These are phyloP conservation scores for Trimorus sp. DNA, from an alignment of 2,888 invertebrate genomes.

Conservation along the genomic window DNA sequence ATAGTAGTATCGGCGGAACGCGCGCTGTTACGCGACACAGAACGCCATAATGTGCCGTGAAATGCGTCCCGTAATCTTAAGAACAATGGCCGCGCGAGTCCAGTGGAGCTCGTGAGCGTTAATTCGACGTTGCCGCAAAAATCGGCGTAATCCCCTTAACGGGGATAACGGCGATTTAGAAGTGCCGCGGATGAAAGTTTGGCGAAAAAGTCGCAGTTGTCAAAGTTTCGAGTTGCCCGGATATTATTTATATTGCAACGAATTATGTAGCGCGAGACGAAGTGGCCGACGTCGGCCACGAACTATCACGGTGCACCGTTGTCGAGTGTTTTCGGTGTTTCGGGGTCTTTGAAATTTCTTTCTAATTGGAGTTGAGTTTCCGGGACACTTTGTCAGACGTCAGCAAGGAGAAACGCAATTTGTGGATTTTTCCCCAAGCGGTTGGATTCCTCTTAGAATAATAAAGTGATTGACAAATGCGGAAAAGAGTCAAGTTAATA, in stretches of 20 bases:
- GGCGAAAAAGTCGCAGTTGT: background rate
- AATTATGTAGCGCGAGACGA: background rate
- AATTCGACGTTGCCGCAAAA: slow-evolving; percentile 2
- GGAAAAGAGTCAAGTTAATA: too few relatives aligned
- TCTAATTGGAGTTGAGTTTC: too few relatives aligned
- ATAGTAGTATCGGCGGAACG: slow-evolving; percentile 11
- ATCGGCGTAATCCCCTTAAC: slow-evolving; percentile 11
- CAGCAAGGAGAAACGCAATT: too few relatives aligned
- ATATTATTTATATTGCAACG: background rate
- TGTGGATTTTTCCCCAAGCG: too few relatives aligned
- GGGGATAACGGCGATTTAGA: slow-evolving; percentile 5
- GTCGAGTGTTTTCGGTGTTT: background rate
- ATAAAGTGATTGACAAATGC: too few relatives aligned
- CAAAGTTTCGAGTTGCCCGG: background rate
- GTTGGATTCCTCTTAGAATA: too few relatives aligned
- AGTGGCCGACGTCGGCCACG: background rate
- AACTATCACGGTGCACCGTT: background rate
- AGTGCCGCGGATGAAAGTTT: background rate
- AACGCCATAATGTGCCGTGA: slow-evolving; percentile 12
- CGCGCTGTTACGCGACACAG: background rate
- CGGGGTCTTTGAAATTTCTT: too few relatives aligned
- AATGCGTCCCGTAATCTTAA: slow-evolving; percentile 22
- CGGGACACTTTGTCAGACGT: too few relatives aligned
- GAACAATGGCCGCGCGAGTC: slow-evolving; percentile 25
- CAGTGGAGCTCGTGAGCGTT: background rate